Conservation (phyloP, 2,888 invertebrate species). For the Aleiodes alternator region DNA sequence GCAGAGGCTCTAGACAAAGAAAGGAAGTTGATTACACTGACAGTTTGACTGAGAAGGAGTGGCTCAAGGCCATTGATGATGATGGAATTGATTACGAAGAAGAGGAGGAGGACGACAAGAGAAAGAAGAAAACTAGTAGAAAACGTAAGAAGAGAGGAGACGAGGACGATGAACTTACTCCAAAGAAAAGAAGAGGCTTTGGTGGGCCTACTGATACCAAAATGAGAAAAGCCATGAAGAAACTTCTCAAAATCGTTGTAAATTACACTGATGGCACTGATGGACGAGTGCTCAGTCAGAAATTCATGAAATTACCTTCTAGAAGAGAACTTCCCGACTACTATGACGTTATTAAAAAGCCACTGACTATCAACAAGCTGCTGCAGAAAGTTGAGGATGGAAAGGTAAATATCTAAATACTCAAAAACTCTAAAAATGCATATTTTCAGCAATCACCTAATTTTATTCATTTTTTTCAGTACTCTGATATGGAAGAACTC, state of each 20-base stretch:
- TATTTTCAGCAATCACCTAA: neutral
- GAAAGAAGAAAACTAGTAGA: conserved; percentile 78
- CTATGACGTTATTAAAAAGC: conserved; percentile 97
- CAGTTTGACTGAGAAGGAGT: conserved; percentile 97
- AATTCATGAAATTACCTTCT: conserved; percentile 97
- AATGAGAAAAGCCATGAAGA: conserved; percentile 88
- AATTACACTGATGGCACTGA: conserved; percentile 90
- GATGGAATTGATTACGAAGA: conserved; percentile 81
- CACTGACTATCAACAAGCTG: conserved; percentile 96
- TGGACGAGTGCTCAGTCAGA: conserved; percentile 91
- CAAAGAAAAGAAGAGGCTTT: conserved; percentile 76
- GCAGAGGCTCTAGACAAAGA: conserved; percentile 93
- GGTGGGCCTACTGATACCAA: conserved; percentile 77
- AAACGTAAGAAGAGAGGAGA: conserved; percentile 78
- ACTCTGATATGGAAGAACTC: conserved; percentile 87
- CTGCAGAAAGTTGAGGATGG: conserved; percentile 91
- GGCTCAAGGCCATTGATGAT: conserved; percentile 88
- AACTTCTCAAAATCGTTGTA: conserved; percentile 91
- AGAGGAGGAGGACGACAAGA: conserved; percentile 82
- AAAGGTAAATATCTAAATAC: conserved; percentile 73
- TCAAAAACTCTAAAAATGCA: no score
- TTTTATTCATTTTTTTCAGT: conserved; percentile 73
- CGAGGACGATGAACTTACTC: conserved; percentile 79
- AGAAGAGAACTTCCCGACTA: conserved; percentile 96
- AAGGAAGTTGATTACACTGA: conserved; percentile 99